Base-by-base conservation (phyloP, 2,113 vertebrate species). In the Gracilinanus agilis region DNA sequence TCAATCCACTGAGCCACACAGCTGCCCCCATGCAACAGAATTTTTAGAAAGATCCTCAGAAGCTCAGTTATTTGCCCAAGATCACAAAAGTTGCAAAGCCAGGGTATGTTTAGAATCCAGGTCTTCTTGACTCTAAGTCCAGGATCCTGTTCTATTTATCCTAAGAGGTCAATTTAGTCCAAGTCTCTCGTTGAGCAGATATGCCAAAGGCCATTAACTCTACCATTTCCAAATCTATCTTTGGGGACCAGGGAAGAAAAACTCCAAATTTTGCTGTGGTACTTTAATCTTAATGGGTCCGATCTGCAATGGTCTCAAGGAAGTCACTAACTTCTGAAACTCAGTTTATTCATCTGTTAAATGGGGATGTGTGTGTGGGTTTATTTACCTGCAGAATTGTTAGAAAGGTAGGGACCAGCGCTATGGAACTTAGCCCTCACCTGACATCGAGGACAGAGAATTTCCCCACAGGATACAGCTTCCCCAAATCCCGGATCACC, bases 371-470 rank as follows among this genome's bases (percentile, higher is more conserved):
- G 16, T 75, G 6, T 67, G 13, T 27, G 34, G 4, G 29, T 61
- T 11, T 61, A 10, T 34, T 67, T 67, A 29, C 58, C 67, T 40
- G 7, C 34, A 83, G 67, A 83, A 16, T 83, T 83, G n/a, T 40
- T 83, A 40, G n/a, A 75, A 75, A 83, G 67, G 40, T 2, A 9
- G n/a, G 40, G n/a, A 40, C 67, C 16, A 40, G 34, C 7, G 67
- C 67, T 83, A 9, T 40, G n/a, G 67, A 40, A 83, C 2, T 40
- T 83, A 61, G 24, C 5, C 55, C 92, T 0, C 96, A 98, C 97
- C 95, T 96, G 93, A 97, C 21, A 53, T 29, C 54, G 75, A 44
- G 0, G 11, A 98, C 16, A 0, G 75, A 44, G 89, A 98, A 94
- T 4, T 95, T 96, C 92, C 49, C 96, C 53, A 96, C 95, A 0